Conservation (phyloP, 2,797 vertebrate species). For the Morelia viridis region DNA sequence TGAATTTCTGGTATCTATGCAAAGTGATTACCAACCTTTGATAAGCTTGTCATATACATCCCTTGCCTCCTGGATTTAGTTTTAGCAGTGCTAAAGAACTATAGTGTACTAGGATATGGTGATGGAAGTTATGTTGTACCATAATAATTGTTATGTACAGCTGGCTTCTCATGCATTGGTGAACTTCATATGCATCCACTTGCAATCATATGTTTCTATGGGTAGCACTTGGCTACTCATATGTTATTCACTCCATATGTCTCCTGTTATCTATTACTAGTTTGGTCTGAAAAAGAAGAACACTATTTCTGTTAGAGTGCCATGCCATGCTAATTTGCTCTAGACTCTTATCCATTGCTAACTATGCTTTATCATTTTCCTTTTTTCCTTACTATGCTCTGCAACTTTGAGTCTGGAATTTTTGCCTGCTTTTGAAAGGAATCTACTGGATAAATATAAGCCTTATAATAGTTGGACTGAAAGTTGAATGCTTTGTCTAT, state of each 20-base stretch:
- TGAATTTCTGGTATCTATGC: neutral
- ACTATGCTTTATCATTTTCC: neutral
- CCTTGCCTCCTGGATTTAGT: neutral
- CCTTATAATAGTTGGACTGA: neutral
- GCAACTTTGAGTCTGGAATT: neutral
- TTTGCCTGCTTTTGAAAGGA: neutral
- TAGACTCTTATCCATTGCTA: neutral
- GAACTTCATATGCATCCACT: neutral
- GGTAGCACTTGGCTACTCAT: neutral
- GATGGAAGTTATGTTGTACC: neutral
- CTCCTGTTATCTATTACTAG: neutral
- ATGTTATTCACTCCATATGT: neutral
- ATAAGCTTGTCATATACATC: neutral
- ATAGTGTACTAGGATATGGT: neutral
- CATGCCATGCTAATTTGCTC: neutral
- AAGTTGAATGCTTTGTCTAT: neutral
- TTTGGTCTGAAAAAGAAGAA: neutral
- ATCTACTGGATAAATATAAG: neutral
- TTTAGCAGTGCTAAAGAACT: neutral
- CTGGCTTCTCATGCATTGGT: neutral
- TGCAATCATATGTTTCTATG: neutral
- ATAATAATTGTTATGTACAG: neutral
- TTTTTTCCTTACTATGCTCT: neutral
- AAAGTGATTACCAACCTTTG: neutral
- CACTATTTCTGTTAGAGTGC: neutral